Base-by-base conservation (phyloP, 2,113 vertebrate species). In the Aplodontia rufa region DNA sequence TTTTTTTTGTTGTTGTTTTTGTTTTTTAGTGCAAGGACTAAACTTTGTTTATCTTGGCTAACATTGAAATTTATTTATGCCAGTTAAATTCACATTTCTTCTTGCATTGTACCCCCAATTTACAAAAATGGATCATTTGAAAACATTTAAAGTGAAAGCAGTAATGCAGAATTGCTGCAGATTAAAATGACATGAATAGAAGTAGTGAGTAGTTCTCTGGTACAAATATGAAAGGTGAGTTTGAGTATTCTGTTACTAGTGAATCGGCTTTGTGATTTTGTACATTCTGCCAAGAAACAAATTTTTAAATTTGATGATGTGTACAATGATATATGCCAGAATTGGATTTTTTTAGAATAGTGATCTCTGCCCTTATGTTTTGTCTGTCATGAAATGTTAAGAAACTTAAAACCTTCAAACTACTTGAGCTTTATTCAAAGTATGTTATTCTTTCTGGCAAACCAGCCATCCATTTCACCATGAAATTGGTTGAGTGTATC, bases 101-200 rank as follows among this genome's bases (percentile, higher is more conserved):
- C 10, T 49, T 64, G 12, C 8, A 32, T 47, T 79, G 8, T 83
- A 62, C 51, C 72, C 64, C 6, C 64, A 80, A 0, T 74, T 55
- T 90, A 58, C 11, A 32, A 74, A 88, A 89, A 64, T 40, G 64
- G 32, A 16, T 86, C 20, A 64, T 58, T 90, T 64, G 51, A 58
- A 66, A 90, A 35, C 58, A 87, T 93, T 93, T 79, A 76, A 85
- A 90, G 35, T 53, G 26, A 93, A 11, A 96, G 37, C 19, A 40
- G 3, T 86, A 85, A 49, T 81, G 0, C 30, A 42, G 40, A 80
- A 81, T 86, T 79, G 28, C 55, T 60, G 28, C 32, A 86, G 22
- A 20, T 75, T 90, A 85, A 74, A 85, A 55, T 92, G 51, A 68
- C 26, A 42, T 78, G 69, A 85, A 62, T 82, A n/a, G 14, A 88